These are phyloP conservation scores for Candidula unifasciata DNA, from an alignment of 2,888 invertebrate species.

Conservation along the genomic window DNA sequence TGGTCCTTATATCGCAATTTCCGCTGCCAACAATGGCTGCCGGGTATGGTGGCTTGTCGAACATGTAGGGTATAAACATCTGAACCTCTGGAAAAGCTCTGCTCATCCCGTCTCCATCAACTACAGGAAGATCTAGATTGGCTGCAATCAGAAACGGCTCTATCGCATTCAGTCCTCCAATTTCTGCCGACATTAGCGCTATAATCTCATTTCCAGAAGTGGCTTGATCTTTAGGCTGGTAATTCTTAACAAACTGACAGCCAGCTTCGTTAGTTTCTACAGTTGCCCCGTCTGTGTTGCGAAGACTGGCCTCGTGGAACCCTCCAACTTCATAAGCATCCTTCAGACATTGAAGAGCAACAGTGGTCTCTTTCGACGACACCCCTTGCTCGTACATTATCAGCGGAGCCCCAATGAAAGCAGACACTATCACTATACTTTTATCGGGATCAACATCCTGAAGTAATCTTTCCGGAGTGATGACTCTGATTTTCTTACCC, in stretches of 20 bases:
- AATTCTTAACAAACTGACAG: slow-evolving; percentile 36
- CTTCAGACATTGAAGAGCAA: slow-evolving; percentile 61
- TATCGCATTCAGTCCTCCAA: slow-evolving; percentile 73
- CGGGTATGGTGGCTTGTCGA: slow-evolving; percentile 65
- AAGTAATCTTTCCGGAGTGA: slow-evolving; percentile 63
- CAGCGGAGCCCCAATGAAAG: slow-evolving; percentile 71
- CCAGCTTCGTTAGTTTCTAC: slow-evolving; percentile 36
- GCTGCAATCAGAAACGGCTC: slow-evolving; percentile 70
- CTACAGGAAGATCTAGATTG: slow-evolving; percentile 64
- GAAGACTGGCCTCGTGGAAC: slow-evolving; percentile 57
- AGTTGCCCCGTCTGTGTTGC: slow-evolving; percentile 50
- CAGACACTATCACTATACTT: slow-evolving; percentile 61
- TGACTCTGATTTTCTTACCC: slow-evolving; percentile 68
- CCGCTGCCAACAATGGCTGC: slow-evolving; percentile 62
- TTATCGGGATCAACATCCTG: slow-evolving; percentile 55
- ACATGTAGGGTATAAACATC: slow-evolving; percentile 67
- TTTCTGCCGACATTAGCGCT: slow-evolving; percentile 69
- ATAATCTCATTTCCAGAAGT: slow-evolving; percentile 27
- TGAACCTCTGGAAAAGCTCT: slow-evolving; percentile 73
- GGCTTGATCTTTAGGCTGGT: background rate
- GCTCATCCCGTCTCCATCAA: slow-evolving; percentile 75
- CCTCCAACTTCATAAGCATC: slow-evolving; percentile 60
- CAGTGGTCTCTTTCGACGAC: slow-evolving; percentile 59
- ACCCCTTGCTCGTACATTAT: slow-evolving; percentile 67
- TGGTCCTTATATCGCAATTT: slow-evolving; percentile 54